These are phyloP conservation scores for Oophaga pumilio DNA, from an alignment of 2,113 vertebrate genomes.

Conservation along the genomic window DNA sequence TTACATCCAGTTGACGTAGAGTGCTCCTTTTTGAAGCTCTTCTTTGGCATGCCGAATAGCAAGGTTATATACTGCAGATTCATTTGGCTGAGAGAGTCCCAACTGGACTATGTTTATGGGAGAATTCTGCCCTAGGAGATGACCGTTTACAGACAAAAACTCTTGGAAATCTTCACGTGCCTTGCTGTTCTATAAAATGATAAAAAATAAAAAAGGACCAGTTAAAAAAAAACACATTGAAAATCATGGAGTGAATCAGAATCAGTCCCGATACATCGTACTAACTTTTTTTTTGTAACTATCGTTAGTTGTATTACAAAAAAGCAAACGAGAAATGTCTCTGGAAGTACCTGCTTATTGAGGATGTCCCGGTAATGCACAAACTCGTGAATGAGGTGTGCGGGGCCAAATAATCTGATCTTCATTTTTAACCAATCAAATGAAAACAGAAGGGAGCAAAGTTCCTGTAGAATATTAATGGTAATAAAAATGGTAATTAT, in stretches of 20 bases:
- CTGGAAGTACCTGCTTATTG: slow-evolving; percentile 85
- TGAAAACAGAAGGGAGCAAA: slow-evolving; percentile 88
- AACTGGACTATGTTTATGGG: slow-evolving; percentile 91
- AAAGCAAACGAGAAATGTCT: background rate
- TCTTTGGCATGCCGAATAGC: slow-evolving; percentile 79
- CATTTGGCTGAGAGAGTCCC: slow-evolving; percentile 85
- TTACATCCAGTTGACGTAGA: slow-evolving; percentile 94
- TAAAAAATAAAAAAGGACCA: background rate
- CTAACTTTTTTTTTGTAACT: background rate
- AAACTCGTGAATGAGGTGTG: slow-evolving; percentile 93
- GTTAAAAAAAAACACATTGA: background rate
- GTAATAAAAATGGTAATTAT: no score
- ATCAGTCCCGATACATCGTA: no score
- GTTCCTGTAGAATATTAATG: slow-evolving; percentile 75
- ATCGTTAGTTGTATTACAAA: background rate
- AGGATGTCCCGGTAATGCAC: slow-evolving; percentile 83
- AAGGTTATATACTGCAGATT: slow-evolving; percentile 88
- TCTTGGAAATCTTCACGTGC: slow-evolving; percentile 91
- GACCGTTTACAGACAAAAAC: slow-evolving; percentile 92
- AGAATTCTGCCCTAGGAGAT: slow-evolving; percentile 88
- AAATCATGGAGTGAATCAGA: background rate
- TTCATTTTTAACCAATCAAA: slow-evolving; percentile 94
- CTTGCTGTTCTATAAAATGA: slow-evolving; percentile 76
- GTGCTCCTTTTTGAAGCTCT: slow-evolving; percentile 69
- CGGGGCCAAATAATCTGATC: slow-evolving; percentile 85